Base-by-base conservation (phyloP, 2,797 vertebrate genomes). In the Eutrigla gurnardus region DNA sequence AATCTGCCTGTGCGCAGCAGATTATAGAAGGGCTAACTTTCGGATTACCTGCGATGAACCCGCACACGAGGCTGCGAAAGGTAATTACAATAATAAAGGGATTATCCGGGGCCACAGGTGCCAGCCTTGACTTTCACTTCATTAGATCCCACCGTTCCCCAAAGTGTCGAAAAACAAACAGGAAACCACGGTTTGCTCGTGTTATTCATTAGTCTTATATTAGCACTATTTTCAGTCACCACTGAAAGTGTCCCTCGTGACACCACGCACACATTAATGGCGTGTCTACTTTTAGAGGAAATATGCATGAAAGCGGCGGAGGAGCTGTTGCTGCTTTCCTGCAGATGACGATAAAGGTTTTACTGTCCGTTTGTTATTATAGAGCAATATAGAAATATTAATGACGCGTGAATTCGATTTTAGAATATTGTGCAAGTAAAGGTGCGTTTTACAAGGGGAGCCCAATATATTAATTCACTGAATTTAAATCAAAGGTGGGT, bases 191-290 rank as follows among this genome's bases (percentile, higher is more conserved):
- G 18, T 72, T 75, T 82, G 11, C 75, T 64, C 66, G 75, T 69
- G 81, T 87, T 82, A 73, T 58, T 73, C 78, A 81, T 86, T 87
- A 76, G 81, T 65, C 60, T 60, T 74, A 70, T 85, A 81, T 86
- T 84, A 75, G 57, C 54, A 62, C 71, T 50, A 59, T 82, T 83
- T 83, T 62, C 67, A 76, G 77, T 70, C 75, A 49, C 70, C 66
- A 57, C n/a, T 39, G 70, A 54, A 74, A 36, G 45, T 55, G 54
- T 73, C 65, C 77, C 77, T 35, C 32, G 3, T 76, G 77, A 65
- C 78, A 73, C 36, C 49, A 52, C 46, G 2, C 58, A 32, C 60
- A 45, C 57, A 40, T 2, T 65, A 46, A 76, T 67, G 85, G 52
- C 45, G 25, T 4, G 11, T 84, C 72, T 84, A 60, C 73, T 75